phyloP scores from a whole-genome alignment of 35 echinoderm and acorn worm genomes.

The Strongylocentrotus purpuratus region DNA sequence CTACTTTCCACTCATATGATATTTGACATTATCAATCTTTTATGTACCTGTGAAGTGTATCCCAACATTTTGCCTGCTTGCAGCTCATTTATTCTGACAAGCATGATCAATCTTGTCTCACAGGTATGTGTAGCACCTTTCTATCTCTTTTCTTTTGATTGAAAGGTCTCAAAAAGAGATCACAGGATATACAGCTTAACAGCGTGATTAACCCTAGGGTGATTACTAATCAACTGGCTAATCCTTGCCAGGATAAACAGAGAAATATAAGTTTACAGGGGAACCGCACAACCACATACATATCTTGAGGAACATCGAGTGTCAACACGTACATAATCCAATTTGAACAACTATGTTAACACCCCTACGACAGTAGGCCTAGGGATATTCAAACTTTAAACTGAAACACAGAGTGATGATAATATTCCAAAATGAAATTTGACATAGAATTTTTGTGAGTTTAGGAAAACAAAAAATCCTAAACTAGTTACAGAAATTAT shows the following conservation, averaged over 20 bases:
- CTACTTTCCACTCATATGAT: no score
- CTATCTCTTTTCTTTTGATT: no score
- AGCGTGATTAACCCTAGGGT: background rate
- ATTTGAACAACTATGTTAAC: background rate
- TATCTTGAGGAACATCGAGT: background rate
- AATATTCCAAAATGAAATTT: no score
- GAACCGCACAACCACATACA: background rate
- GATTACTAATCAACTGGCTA: background rate
- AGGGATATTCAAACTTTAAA: no score
- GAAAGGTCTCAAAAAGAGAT: background rate
- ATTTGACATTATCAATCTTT: no score
- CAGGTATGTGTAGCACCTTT: background rate
- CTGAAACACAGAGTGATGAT: no score
- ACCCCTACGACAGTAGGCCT: background rate
- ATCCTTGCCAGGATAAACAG: background rate
- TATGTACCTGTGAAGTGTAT: no score
- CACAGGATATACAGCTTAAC: background rate
- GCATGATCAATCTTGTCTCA: background rate
- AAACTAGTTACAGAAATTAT: no score
- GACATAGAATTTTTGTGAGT: no score
- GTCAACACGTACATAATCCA: background rate
- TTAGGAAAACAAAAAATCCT: no score
- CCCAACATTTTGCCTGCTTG: no score
- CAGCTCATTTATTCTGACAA: background rate
- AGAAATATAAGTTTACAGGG: background rate